A percentile compares a stretch with the other conserved stretches of the same genome.
Evolutionary conservation across 2,888 invertebrate genomes (phyloP).

Genomic region (Ochropleura leucogaster): DNA sequence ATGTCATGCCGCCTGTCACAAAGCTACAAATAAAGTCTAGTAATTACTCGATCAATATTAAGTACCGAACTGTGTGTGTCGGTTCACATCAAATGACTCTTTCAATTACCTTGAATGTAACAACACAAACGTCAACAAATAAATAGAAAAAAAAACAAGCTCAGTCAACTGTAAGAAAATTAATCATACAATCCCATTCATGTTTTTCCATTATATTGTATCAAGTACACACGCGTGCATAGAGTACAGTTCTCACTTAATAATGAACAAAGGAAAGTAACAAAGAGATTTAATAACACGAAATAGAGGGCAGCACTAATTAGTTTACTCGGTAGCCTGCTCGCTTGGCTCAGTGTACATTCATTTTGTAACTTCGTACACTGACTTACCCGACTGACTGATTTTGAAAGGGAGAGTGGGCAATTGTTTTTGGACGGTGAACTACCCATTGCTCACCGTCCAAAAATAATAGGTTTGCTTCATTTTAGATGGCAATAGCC

Average conservation of each 20-base stretch:
- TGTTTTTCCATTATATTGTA: constrained; percentile 21
- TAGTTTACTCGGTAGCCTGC: constrained; percentile 50
- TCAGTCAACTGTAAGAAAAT: constrained; percentile 27
- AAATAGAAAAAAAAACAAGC: constrained; percentile 5
- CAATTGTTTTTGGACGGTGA: too few relatives aligned
- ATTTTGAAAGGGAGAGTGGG: constrained; percentile 10
- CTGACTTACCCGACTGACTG: constrained; percentile 7
- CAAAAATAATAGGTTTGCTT: too few relatives aligned
- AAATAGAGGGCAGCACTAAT: constrained; percentile 48
- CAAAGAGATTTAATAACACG: constrained; percentile 56
- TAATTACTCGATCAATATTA: constrained; percentile 4
- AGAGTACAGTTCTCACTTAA: constrained; percentile 36
- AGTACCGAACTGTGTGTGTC: background rate
- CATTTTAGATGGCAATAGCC: too few relatives aligned
- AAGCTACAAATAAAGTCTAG: background rate
- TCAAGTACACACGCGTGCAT: constrained; percentile 46
- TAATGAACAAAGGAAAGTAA: constrained; percentile 52
- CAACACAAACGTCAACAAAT: background rate
- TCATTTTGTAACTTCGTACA: constrained; percentile 4
- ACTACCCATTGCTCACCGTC: too few relatives aligned
- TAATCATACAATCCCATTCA: constrained; percentile 48
- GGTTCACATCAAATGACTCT: background rate
- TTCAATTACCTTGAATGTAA: background rate
- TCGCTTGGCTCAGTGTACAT: constrained; percentile 18
- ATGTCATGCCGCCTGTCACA: background rate